These are phyloP conservation scores for Drosophila bocqueti DNA, from an alignment of 1,140 invertebrate species.

Conservation along the genomic window DNA sequence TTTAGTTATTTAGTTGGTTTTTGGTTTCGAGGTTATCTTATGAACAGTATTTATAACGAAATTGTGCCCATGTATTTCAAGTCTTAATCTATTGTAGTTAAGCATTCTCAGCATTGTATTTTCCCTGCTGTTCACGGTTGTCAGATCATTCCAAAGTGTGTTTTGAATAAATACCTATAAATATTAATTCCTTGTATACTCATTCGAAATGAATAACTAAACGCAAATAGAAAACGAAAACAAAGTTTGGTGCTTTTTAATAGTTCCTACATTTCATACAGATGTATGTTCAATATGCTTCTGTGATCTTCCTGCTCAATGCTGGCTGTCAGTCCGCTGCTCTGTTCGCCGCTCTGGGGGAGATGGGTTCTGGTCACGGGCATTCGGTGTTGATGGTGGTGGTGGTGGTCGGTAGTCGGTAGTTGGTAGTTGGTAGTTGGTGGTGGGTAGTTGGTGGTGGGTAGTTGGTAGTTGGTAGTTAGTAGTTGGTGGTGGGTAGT, in stretches of 20 bases:
- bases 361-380: neutral
- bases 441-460: neutral
- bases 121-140: neutral
- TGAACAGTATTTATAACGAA: conserved; percentile 3
- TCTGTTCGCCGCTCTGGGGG: neutral
- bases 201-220: neutral
- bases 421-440: neutral
- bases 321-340: neutral
- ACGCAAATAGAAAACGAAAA: conserved; percentile 1
- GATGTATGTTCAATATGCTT: neutral
- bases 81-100: neutral
- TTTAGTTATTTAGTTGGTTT: neutral
- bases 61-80: neutral
- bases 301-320: neutral
- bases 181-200: neutral
- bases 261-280: conserved; percentile 7
- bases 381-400: neutral
- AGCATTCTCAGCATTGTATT: neutral
- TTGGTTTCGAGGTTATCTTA: neutral
- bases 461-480: too few relatives aligned
- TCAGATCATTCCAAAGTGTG: conserved; percentile 1
- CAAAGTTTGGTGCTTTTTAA: conserved; percentile 4
- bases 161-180: neutral
- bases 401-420: neutral
- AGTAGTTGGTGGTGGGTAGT: too few relatives aligned